These are phyloP conservation scores for Taxidea taxus DNA, from an alignment of 2,113 vertebrate genomes.

Conservation along the genomic window DNA sequence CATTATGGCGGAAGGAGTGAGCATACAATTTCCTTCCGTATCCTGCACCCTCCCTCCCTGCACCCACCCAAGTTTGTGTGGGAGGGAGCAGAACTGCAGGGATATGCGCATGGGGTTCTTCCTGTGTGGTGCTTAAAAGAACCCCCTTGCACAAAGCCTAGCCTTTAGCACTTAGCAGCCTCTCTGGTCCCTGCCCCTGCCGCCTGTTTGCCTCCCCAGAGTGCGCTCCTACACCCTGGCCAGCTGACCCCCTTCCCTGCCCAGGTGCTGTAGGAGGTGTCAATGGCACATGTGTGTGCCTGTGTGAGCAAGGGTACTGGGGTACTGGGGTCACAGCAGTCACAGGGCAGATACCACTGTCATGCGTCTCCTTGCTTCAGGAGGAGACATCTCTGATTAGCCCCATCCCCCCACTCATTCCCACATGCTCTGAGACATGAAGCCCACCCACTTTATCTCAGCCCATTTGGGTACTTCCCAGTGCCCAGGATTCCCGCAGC, in stretches of 20 bases:
- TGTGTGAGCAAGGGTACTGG: background rate
- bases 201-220: background rate
- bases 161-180: background rate
- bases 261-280: background rate
- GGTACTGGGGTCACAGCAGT: background rate
- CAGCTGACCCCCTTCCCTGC: background rate
- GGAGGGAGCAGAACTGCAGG: background rate
- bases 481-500: background rate
- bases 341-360: background rate
- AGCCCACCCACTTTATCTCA: background rate
- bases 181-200: background rate
- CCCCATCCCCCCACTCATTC: background rate
- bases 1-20: background rate
- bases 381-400: background rate
- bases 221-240: background rate
- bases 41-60: background rate
- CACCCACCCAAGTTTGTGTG: background rate
- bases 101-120: background rate
- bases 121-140: background rate
- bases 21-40: background rate
- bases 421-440: background rate
- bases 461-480: background rate
- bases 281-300: accelerated
- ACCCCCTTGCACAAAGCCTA: background rate
- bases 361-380: background rate